Percentiles rank a stretch among this genome's conserved stretches.
Evolutionary conservation across 2,113 vertebrate genomes (phyloP).

Genomic region (Baryphthengus martii): DNA sequence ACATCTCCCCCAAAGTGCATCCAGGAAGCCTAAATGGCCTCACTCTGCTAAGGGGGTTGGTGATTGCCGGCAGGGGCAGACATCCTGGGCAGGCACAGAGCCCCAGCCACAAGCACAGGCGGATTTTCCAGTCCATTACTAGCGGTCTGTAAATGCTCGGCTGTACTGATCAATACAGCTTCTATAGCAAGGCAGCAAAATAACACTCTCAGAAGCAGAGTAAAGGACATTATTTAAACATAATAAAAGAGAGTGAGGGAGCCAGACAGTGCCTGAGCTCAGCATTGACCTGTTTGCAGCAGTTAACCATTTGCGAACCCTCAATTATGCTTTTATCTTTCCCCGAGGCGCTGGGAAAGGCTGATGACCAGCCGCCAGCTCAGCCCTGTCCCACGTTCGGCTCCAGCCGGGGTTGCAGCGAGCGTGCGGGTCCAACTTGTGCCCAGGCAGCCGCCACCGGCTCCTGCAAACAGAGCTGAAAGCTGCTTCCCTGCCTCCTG

Average conservation of each 20-base stretch:
- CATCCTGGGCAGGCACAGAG: not conserved
- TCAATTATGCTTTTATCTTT: rapidly evolving
- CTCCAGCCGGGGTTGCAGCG: not conserved
- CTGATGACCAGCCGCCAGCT: not conserved
- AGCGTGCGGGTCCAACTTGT: not conserved
- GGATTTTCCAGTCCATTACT: not conserved
- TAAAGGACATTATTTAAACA: not conserved
- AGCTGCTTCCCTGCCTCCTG: not conserved
- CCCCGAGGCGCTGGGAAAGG: rapidly evolving
- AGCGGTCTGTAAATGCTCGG: not conserved
- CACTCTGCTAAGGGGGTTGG: not conserved
- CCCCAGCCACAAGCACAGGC: not conserved
- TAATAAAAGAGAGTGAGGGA: not conserved
- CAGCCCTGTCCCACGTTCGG: rapidly evolving
- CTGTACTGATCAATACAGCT: not conserved
- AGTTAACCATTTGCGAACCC: not conserved
- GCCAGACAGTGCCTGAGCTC: not conserved
- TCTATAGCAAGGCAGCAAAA: not conserved
- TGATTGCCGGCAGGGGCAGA: not conserved
- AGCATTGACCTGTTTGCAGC: not conserved
- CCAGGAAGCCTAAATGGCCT: rapidly evolving
- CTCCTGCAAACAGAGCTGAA: not conserved
- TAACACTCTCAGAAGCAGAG: not conserved
- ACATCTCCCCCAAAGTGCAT: no score
- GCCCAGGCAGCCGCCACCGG: not conserved